Base-by-base conservation (phyloP, 35 echinoderm and acorn worm genomes). In the Ophioderma brevispina region DNA sequence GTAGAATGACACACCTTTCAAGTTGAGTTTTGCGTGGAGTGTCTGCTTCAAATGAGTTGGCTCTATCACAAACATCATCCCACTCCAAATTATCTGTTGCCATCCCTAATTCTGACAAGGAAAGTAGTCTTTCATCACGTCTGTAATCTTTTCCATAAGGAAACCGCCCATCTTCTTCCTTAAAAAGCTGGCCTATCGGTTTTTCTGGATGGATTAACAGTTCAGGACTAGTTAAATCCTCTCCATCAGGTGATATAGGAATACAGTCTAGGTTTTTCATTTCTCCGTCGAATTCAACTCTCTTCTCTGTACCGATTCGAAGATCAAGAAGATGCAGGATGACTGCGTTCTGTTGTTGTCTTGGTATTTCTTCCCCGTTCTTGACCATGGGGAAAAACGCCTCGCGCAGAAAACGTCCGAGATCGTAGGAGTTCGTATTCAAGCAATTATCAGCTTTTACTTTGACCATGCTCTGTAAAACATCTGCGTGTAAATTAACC, bases 11-110 rank as follows among this genome's bases (percentile, higher is more conserved):
- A n/a, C 39, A 70, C n/a, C 28, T 32, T 64, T 46, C 31, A 64
- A 46, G 56, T 55, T 55, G 46, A 33, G 19, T 32, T 17, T 64
- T 32, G 30, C 32, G 21, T 3, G 31, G 21, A 17, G 11, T 52
- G 35, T 64, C 35, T 3, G 19, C 0, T 37, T 6, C 8, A 25
- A 81, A 52, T 89, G 87, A 89, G 1, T 63, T 34, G 0, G 78
- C 87, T 89, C 87, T 39, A 21, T 89, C 87, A 80, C 76, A 80
- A 33, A 89, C 55, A 35, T 89, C 87, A 36, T 89, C 87, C 87
- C 87, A 89, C 8, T 39, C 28, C 35, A 89, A 13, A 13, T 80
- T 41, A 35, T 52, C 42, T 23, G 76, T 55, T 1, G 64, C 78
- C 92, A 93, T 93, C 31, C 92, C 92, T 31, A 89, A 41, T 31